Evolutionary conservation across 1,140 invertebrate genomes (phyloP).

Genomic region (Drosophila pallidifrons): DNA sequence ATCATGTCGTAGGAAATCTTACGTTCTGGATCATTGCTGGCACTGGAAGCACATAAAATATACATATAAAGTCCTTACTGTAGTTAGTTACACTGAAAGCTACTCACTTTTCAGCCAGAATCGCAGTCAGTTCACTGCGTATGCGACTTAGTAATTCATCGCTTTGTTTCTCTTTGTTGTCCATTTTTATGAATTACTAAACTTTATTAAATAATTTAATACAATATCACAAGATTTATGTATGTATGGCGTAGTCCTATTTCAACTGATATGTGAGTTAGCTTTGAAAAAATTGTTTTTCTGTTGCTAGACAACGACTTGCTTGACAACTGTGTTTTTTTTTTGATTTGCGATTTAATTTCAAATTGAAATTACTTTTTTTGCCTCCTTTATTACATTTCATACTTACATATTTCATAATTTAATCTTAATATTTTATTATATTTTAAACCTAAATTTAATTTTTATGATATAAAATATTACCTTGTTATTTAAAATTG

Average conservation of each 20-base stretch:
- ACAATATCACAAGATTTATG: neutral
- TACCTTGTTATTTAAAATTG: too few relatives aligned
- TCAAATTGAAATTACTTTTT: too few relatives aligned
- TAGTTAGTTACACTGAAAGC: too few relatives aligned
- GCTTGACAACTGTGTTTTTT: constrained; percentile 47
- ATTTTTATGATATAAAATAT: too few relatives aligned
- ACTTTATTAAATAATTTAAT: constrained; percentile 43
- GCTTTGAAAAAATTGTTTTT: constrained; percentile 40
- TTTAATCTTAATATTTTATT: too few relatives aligned
- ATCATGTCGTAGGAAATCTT: constrained; percentile 46
- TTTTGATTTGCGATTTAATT: neutral
- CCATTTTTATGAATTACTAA: constrained; percentile 40
- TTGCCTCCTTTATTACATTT: too few relatives aligned
- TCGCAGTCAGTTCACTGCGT: constrained; percentile 65
- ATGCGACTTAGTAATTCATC: constrained; percentile 68
- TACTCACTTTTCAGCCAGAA: constrained; percentile 65
- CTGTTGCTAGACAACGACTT: constrained; percentile 59
- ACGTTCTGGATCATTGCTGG: constrained; percentile 34
- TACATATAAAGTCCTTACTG: neutral
- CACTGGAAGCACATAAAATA: constrained; percentile 20
- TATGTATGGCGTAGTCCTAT: neutral
- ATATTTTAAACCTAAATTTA: too few relatives aligned
- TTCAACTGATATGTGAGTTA: constrained; percentile 9
- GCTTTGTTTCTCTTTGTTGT: constrained; percentile 53
- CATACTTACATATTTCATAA: too few relatives aligned